A percentile compares a stretch with the other conserved stretches of the same genome.
Evolutionary conservation across 2,888 invertebrate species (phyloP).

Genomic region (Gerris lacustris): DNA sequence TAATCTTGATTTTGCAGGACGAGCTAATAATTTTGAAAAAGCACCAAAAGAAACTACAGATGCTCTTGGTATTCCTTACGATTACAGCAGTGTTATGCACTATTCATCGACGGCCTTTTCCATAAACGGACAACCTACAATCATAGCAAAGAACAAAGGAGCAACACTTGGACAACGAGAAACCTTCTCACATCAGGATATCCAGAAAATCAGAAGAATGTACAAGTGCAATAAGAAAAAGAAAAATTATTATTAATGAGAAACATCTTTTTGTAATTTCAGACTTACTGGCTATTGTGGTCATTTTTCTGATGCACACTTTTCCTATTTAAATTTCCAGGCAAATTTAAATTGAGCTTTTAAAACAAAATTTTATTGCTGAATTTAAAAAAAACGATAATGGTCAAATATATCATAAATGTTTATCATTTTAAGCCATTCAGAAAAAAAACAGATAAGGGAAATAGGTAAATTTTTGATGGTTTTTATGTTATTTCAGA

Average conservation of each 20-base stretch:
- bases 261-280: not conserved
- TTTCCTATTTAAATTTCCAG: not conserved
- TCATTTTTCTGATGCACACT: too few relatives aligned
- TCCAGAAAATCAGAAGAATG: conserved; percentile 62
- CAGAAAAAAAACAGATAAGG: too few relatives aligned
- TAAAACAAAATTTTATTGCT: too few relatives aligned
- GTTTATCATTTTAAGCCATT: too few relatives aligned
- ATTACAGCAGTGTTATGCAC: conserved; percentile 73
- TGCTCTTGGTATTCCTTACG: conserved; percentile 60
- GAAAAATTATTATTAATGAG: not conserved
- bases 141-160: conserved; percentile 44
- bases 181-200: conserved; percentile 59
- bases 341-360: not conserved
- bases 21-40: conserved; percentile 59
- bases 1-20: conserved; percentile 38
- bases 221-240: conserved; percentile 47
- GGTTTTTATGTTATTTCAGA: too few relatives aligned
- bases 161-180: conserved; percentile 54
- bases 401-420: too few relatives aligned
- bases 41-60: conserved; percentile 44
- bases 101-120: conserved; percentile 68
- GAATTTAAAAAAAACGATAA: too few relatives aligned
- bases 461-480: too few relatives aligned
- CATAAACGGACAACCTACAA: conserved; percentile 55
- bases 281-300: too few relatives aligned